Percentiles rank a stretch among this genome's conserved stretches.
Evolutionary conservation across 2,888 invertebrate species (phyloP).

Genomic region (Torymus tubicola): DNA sequence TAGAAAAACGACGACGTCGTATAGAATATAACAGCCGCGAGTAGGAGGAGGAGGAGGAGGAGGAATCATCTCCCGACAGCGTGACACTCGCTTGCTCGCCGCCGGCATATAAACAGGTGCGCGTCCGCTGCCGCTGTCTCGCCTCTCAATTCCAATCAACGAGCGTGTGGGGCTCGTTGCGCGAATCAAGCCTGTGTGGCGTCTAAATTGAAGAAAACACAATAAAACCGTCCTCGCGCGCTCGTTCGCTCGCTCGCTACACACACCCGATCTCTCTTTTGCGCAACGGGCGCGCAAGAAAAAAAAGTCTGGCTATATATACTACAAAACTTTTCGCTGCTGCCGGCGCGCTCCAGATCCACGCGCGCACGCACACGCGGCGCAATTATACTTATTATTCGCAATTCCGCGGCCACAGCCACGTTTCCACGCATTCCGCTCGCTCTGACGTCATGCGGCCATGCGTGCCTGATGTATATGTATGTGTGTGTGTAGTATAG

Average conservation of each 20-base stretch:
- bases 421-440: constrained; percentile 31
- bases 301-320: background rate
- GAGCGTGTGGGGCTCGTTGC: constrained; percentile 38
- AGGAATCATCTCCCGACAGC: too few relatives aligned
- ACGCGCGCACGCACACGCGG: background rate
- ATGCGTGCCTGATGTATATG: background rate
- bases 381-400: constrained; percentile 49
- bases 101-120: too few relatives aligned
- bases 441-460: constrained; percentile 39
- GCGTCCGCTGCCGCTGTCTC: background rate
- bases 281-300: background rate
- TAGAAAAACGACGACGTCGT: too few relatives aligned
- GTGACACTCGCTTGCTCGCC: too few relatives aligned
- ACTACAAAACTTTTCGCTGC: background rate
- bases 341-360: constrained; percentile 31
- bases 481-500: too few relatives aligned
- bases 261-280: background rate
- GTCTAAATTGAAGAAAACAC: constrained; percentile 25
- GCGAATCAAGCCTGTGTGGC: constrained; percentile 25
- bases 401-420: constrained; percentile 17
- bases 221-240: constrained; percentile 9
- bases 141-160: constrained; percentile 37
- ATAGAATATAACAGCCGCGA: too few relatives aligned
- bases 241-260: background rate
- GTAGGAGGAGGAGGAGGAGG: too few relatives aligned